A percentile compares a stretch with the other conserved stretches of the same genome.
Evolutionary conservation across 2,113 vertebrate genomes (phyloP).

Genomic region (Onychostoma macrolepis): DNA sequence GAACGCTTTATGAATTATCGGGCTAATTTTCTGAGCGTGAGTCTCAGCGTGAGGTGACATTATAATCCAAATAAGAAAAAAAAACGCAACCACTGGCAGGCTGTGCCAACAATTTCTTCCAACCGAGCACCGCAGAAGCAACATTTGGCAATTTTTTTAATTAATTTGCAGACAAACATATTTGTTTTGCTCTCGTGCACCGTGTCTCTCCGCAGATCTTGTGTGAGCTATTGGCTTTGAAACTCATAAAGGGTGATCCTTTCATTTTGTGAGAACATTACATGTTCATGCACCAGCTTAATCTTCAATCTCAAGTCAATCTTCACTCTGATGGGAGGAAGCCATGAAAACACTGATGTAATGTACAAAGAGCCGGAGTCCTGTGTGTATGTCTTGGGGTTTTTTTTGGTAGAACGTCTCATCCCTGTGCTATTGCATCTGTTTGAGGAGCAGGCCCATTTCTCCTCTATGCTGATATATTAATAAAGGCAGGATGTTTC

Average conservation of each 20-base stretch:
- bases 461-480: conserved; percentile 31
- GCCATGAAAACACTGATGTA: background rate
- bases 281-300: conserved; percentile 22
- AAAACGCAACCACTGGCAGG: background rate
- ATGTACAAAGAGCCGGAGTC: conserved; percentile 21
- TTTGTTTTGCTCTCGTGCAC: conserved; percentile 18
- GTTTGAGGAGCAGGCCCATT: conserved; percentile 3
- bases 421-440: background rate
- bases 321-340: background rate
- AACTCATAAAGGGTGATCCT: conserved; percentile 33
- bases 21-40: conserved; percentile 32
- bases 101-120: background rate
- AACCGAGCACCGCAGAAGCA: conserved; percentile 13
- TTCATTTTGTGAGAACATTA: conserved; percentile 33
- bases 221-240: conserved; percentile 20
- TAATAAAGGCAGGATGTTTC: conserved; percentile 38
- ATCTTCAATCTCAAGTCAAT: conserved; percentile 24
- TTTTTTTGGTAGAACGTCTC: background rate
- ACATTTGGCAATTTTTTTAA: conserved; percentile 20
- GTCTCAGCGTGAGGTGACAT: conserved; percentile 30
- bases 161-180: conserved; percentile 37
- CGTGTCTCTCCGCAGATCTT: background rate
- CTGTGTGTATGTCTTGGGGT: background rate
- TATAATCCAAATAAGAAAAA: conserved; percentile 33
- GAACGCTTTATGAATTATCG: conserved; percentile 31